Base-by-base conservation (phyloP, 2,113 vertebrate genomes). In the Psephotus haematonotus region DNA sequence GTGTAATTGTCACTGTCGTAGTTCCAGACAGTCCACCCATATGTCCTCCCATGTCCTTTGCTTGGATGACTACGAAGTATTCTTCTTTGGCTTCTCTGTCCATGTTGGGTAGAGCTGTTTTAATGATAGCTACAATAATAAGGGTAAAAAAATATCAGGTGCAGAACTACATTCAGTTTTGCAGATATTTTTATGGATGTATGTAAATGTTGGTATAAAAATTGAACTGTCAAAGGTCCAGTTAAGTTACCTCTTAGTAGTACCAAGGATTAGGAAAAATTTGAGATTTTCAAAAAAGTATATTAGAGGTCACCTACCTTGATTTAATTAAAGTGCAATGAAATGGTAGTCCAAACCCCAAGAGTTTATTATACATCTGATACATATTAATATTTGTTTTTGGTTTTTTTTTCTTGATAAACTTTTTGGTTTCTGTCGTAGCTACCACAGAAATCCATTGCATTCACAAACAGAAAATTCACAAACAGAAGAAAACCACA, bases 11-110 rank as follows among this genome's bases (percentile, higher is more conserved):
- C 82, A 99, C 99, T 1, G 99, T 99, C 1, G 99, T 99, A 4
- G 99, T 99, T 91, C 99, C 99, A 50, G 99, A 99, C 76, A 99
- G 97, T 82, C 99, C 99, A 6, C 99, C 99, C 96, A 99, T 99
- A 92, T 99, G 99, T 92, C 99, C 99, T 75, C 99, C 99, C 99
- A 99, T 99, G 97, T 99, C 99, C 97, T 99, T 99, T 82, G 99
- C 99, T 97, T 99, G 99, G 87, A 99, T 99, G 88, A 99, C 99
- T 23, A 99, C 99, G 89, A 99, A 98, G 93, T 99, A 99, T 92
- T 99, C 99, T 90, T 99, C 99, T 96, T 99, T 99, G 97, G 99
- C 99, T 98, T 99, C 99, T 87, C 99, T 98, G 94, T 99, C 99
- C 99, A 99, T 99, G 96, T 99, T 99, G 49, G 99, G 98, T 95